Conservation (phyloP, 2,113 vertebrate species). For the Ciconia boyciana region DNA sequence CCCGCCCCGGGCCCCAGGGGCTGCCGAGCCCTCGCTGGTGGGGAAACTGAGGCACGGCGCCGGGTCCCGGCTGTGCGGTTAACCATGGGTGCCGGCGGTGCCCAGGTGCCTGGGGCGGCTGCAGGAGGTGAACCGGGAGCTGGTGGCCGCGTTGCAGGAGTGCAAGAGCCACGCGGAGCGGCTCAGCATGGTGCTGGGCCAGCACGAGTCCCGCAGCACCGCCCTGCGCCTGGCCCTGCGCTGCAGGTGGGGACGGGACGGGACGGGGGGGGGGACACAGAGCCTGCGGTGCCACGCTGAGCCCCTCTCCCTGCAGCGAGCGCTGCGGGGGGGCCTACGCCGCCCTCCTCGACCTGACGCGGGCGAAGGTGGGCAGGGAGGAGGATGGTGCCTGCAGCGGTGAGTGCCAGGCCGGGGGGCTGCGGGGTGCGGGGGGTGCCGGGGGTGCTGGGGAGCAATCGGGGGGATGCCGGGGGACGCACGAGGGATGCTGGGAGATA, state of each 20-base stretch:
- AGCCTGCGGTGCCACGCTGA: not conserved
- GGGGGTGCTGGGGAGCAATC: not conserved
- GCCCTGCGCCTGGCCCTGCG: conserved; percentile 81
- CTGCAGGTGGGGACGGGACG: conserved; percentile 74
- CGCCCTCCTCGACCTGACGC: conserved; percentile 73
- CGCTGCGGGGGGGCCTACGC: conserved; percentile 79
- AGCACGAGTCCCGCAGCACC: conserved; percentile 79
- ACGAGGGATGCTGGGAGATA: not conserved
- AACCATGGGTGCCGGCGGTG: not conserved
- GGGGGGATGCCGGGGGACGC: not conserved
- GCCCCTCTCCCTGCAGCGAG: conserved; percentile 73
- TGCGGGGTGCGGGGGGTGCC: accelerated
- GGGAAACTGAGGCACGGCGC: not conserved
- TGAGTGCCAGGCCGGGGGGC: not conserved
- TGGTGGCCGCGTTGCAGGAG: conserved; percentile 77
- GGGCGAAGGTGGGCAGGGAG: conserved; percentile 18
- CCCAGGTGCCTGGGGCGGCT: conserved; percentile 79
- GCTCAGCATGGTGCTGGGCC: conserved; percentile 77
- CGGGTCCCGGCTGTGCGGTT: accelerated
- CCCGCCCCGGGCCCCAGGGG: not conserved
- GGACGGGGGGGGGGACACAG: too few species aligned
- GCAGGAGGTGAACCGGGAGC: conserved; percentile 80
- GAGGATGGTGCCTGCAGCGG: not conserved
- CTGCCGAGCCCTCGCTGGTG: accelerated
- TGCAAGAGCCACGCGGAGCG: conserved; percentile 79